These are phyloP conservation scores for Branchipolynoe longqiensis DNA, from an alignment of 2,888 invertebrate genomes.

Conservation along the genomic window DNA sequence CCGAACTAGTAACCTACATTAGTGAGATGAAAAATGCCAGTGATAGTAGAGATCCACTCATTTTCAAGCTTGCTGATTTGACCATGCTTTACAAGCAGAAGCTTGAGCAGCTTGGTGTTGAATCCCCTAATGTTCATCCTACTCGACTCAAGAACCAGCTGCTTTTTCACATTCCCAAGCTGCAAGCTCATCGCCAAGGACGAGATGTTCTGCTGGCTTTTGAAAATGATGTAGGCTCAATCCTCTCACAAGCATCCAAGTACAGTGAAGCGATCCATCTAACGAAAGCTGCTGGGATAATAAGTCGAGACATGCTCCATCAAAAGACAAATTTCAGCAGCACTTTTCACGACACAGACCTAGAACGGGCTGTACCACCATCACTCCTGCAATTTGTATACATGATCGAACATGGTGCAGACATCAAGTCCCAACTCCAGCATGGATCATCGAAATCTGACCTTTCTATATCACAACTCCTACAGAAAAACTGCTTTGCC, in stretches of 20 bases:
- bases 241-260: neutral
- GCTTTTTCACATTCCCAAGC: neutral
- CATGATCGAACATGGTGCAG: too few species aligned
- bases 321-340: neutral
- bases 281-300: too few species aligned
- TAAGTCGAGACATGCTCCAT: too few species aligned
- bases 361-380: neutral
- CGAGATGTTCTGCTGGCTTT: too few species aligned
- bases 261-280: neutral
- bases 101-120: neutral
- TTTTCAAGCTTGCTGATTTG: slow-evolving; percentile 51
- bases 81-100: neutral
- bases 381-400: too few species aligned
- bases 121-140: slow-evolving; percentile 1
- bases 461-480: too few species aligned
- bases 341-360: neutral
- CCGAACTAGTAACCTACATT: slow-evolving; percentile 55
- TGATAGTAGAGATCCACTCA: slow-evolving; percentile 1
- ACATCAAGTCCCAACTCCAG: too few species aligned
- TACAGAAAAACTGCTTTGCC: too few species aligned
- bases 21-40: slow-evolving; percentile 27
- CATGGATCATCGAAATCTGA: too few species aligned
- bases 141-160: neutral
- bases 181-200: too few species aligned
- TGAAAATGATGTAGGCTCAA: neutral